Evolutionary conservation across 2,888 invertebrate genomes (phyloP), one percentile per base, ranked within the genome.

Genomic region (Caenorhabditis angaria): DNA sequence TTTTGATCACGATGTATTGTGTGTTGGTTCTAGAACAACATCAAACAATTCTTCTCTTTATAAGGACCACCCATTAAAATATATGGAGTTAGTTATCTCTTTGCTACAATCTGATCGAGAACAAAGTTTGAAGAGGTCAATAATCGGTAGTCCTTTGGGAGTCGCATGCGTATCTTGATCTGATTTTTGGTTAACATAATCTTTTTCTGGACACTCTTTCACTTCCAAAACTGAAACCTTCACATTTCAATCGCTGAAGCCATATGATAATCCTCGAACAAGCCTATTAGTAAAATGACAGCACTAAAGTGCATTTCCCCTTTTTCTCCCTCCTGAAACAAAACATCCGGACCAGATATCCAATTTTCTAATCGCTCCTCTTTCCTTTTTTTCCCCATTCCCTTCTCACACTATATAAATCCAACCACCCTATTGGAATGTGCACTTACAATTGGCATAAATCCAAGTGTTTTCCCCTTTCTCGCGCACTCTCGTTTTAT

Each of bases 401-500:
- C 41, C 3, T 14, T 14, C 41, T 41, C 41, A 41, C 41, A 41
- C 6, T 41, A 41, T 41, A 41, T 41, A 41, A 12, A 41, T 41
- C 18, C 32, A n/a, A n/a, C n/a, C 12, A 8, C 41, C 5, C 41
- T 18, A 41, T 41, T 14, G 41, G 14, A 41, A 41, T 41, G 41
- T 41, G 41, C 41, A 41, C 41, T 41, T 41, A 14, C 14, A 41
- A 14, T 41, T 41, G 41, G 41, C 41, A 41, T 41, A 41, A 41
- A 41, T 41, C 41, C 41, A 41, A 41, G 41, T 41, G 41, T 50
- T 41, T 41, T 57, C 60, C 64, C 24, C 63, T 55, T 35, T 64
- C 68, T 28, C 69, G 69, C 69, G 64, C 61, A 61, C 63, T 61
- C 55, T 60, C 55, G 48, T 55, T 51, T n/a, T 53, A 56, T 53